Evolutionary conservation across 2,888 invertebrate genomes (phyloP).

Genomic region (Stictocephala bisonia): DNA sequence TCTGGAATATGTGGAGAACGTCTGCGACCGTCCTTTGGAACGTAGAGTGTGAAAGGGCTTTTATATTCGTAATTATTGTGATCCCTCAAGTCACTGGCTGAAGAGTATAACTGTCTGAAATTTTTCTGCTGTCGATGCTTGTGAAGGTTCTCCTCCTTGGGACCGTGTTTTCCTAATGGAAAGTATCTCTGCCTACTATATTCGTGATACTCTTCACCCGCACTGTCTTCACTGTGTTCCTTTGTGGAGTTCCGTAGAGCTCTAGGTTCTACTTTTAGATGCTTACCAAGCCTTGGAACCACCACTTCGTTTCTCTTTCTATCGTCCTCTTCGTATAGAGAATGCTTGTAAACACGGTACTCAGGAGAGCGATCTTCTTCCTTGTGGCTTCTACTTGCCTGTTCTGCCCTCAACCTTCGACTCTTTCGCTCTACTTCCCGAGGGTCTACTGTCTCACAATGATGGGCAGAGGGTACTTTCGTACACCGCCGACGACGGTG

Average conservation of each 20-base stretch:
- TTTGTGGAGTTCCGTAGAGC: background rate
- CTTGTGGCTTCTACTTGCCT: conserved; percentile 17
- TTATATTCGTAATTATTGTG: background rate
- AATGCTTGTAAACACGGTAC: conserved; percentile 18
- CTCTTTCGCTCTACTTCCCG: background rate
- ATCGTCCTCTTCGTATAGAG: conserved; percentile 23
- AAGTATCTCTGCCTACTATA: too few relatives aligned
- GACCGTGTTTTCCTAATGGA: too few relatives aligned
- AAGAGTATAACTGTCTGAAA: conserved; percentile 7
- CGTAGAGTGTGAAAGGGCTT: background rate
- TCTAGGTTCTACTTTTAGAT: background rate
- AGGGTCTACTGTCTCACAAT: background rate
- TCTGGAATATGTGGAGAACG: background rate
- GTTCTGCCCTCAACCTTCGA: background rate
- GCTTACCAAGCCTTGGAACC: background rate
- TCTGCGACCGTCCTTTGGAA: background rate
- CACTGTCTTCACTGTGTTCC: conserved; percentile 17
- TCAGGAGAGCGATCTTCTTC: background rate
- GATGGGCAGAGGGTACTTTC: background rate
- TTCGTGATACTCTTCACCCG: too few relatives aligned
- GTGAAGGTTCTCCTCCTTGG: background rate
- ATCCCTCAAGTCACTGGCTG: background rate
- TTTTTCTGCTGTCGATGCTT: background rate
- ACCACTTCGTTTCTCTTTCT: background rate
- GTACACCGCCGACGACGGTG: conserved; percentile 11